Percentiles rank a stretch among this genome's conserved stretches.
Conservation (phyloP, 1,140 invertebrate genomes). For the Aricia agestis region DNA sequence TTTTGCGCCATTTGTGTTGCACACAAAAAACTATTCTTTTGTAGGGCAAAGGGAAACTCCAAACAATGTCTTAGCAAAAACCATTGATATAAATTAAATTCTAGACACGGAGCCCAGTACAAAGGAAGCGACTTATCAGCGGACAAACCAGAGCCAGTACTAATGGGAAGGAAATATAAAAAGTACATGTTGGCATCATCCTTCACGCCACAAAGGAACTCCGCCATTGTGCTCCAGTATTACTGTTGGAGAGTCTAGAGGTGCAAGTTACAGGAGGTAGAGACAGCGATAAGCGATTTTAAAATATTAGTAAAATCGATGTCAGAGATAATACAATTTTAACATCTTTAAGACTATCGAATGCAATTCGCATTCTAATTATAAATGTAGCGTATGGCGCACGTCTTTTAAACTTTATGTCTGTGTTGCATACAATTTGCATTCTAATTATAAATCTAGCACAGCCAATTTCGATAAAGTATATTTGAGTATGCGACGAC, state of each 20-base stretch:
- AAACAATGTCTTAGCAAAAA: neutral
- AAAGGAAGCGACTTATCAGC: constrained; percentile 14
- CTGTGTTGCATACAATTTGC: too few relatives aligned
- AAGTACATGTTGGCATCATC: constrained; percentile 36
- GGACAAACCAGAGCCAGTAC: constrained; percentile 13
- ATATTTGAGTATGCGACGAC: too few relatives aligned
- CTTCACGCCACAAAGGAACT: constrained; percentile 36
- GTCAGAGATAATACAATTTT: neutral
- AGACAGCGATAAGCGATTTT: neutral
- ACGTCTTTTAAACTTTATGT: too few relatives aligned
- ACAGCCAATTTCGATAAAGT: too few relatives aligned
- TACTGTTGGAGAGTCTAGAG: constrained; percentile 26
- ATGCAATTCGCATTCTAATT: too few relatives aligned
- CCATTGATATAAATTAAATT: neutral
- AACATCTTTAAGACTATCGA: too few relatives aligned
- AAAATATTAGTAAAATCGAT: neutral
- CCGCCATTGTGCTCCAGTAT: constrained; percentile 38
- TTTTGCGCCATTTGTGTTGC: too few relatives aligned
- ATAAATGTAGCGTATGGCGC: too few relatives aligned
- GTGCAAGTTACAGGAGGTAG: constrained; percentile 10
- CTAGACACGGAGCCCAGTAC: neutral
- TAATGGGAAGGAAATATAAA: constrained; percentile 37
- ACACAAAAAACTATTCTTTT: too few relatives aligned
- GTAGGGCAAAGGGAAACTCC: neutral
- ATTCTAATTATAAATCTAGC: too few relatives aligned